Percentiles rank a stretch among this genome's conserved stretches.
These are phyloP conservation scores for Marasmarcha lunaedactyla DNA, from an alignment of 2,888 invertebrate species.

Conservation along the genomic window DNA sequence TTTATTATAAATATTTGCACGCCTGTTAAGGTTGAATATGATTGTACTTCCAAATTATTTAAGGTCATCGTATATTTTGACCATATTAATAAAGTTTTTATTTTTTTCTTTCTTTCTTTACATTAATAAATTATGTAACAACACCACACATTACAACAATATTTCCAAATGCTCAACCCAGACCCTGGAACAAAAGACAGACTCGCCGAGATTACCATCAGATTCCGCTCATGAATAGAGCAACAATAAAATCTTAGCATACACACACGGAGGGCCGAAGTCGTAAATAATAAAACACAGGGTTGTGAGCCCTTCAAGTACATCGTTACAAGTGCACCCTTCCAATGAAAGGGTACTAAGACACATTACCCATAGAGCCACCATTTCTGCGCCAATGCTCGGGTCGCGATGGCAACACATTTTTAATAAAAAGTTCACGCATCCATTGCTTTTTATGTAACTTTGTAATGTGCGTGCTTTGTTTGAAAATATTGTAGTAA, in stretches of 20 bases:
- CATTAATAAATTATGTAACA: too few species aligned
- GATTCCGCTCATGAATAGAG: conserved; percentile 57
- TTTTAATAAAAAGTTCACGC: conserved; percentile 39
- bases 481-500: not conserved
- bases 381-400: conserved; percentile 47
- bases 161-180: too few species aligned
- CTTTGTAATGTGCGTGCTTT: conserved; percentile 6
- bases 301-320: conserved; percentile 42
- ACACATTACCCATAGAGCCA: conserved; percentile 47
- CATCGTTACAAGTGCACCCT: conserved; percentile 51
- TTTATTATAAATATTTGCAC: too few species aligned
- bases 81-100: too few species aligned
- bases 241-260: conserved; percentile 65
- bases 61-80: too few species aligned
- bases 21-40: too few species aligned
- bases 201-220: conserved; percentile 33
- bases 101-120: too few species aligned
- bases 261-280: conserved; percentile 58
- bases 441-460: conserved; percentile 22
- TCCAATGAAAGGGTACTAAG: conserved; percentile 58
- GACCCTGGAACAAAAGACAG: conserved; percentile 13
- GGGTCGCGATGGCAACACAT: conserved; percentile 32
- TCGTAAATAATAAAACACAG: conserved; percentile 67
- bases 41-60: too few species aligned
- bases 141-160: too few species aligned